These are phyloP conservation scores for Grallaria varia DNA, from an alignment of 2,113 vertebrate genomes.

Conservation along the genomic window DNA sequence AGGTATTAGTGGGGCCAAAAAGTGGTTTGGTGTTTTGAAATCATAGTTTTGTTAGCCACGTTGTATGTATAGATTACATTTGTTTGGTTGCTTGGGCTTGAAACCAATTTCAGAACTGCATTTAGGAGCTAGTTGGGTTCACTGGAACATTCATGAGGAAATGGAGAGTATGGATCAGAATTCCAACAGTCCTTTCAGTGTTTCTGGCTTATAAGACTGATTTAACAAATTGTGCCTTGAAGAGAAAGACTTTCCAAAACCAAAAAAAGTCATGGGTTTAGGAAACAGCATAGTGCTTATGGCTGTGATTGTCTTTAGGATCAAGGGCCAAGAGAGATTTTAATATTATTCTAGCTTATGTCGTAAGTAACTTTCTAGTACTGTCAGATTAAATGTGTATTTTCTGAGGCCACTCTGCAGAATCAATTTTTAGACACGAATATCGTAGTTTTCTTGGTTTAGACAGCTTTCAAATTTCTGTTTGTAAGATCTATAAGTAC, in stretches of 20 bases:
- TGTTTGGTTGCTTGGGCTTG: neutral
- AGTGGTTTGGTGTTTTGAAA: neutral
- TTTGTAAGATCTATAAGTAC: neutral
- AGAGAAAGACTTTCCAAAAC: neutral
- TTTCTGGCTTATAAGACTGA: neutral
- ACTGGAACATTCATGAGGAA: neutral
- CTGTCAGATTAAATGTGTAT: neutral
- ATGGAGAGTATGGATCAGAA: neutral
- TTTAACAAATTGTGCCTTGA: neutral
- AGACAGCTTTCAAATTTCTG: neutral
- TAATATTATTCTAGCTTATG: neutral
- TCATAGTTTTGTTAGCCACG: neutral
- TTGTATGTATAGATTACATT: neutral
- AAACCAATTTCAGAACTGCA: neutral
- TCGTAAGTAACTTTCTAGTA: neutral
- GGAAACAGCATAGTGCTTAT: neutral
- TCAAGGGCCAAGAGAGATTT: neutral
- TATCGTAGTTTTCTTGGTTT: neutral
- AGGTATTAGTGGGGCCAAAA: neutral
- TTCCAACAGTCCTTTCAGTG: neutral
- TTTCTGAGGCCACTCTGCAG: neutral
- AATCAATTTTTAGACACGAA: neutral
- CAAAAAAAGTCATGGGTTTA: neutral
- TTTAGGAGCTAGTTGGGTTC: neutral
- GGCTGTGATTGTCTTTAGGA: neutral